Evolutionary conservation across 2,113 vertebrate genomes (phyloP), one percentile per base, ranked within the genome.

Genomic region (Chloroceryle aenea): DNA sequence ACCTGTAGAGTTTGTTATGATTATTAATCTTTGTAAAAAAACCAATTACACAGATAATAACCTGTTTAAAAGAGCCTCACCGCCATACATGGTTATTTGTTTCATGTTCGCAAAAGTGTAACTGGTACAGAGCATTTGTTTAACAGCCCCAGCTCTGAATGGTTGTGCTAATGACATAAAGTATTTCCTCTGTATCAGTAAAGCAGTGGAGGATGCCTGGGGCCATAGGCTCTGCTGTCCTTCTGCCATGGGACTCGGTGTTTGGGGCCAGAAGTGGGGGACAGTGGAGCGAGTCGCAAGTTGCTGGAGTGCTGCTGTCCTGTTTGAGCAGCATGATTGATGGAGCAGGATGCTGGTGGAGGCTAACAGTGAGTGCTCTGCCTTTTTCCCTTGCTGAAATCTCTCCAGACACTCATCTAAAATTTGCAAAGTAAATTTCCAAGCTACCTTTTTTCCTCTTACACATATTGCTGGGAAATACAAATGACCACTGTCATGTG

Each of bases 21-120:
- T 88, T 89, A 75, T 93, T 91, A 93, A 93, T 89, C 77, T 83
- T 71, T 50, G 50, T 86, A 29, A 85, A 87, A 32, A 85, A 7
- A 17, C 25, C 72, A 95, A 93, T 93, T 78, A 42, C 63, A 58
- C 32, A 56, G 79, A 40, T 89, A 47, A 95, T 89, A 79, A 89
- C 71, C 69, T 63, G 47, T 62, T 89, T 45, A 82, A 68, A 87
- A 79, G 77, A 89, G 42, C 71, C 68, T 47, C 25, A 6, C 21
- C 7, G 14, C 36, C 34, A 14, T 61, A 20, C 55, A 38, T 84
- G 48, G 10, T 30, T 38, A 14, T 62, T 83, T 89, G 58, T 72
- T 89, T 63, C 6, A 4, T 76, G 85, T 68, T 89, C 16, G 2
- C 26, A 12, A 21, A 40, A 56, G 25, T 76, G 1, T 29, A 45